A percentile compares a stretch with the other conserved stretches of the same genome.
Conservation (phyloP, 2,797 vertebrate species). For the Austrolebias charrua region DNA sequence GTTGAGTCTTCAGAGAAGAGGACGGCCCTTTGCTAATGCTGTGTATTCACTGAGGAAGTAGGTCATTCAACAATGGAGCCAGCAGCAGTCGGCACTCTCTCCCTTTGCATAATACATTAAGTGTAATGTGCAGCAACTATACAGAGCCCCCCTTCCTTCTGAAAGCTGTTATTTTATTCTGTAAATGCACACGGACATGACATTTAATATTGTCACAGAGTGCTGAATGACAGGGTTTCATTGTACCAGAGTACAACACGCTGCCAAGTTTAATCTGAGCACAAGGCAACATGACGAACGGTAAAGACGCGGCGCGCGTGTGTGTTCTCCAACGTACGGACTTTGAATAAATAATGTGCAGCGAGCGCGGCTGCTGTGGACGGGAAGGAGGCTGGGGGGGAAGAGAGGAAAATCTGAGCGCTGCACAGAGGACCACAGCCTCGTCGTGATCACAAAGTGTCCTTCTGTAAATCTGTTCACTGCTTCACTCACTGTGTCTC, state of each 20-base stretch:
- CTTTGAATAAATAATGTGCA: constrained; percentile 88
- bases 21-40: constrained; percentile 82
- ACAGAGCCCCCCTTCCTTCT: constrained; percentile 74
- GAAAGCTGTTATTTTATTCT: constrained; percentile 95
- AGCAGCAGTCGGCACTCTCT: constrained; percentile 90
- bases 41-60: constrained; percentile 88
- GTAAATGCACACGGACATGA: constrained; percentile 95
- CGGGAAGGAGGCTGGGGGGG: constrained; percentile 66
- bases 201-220: constrained; percentile 95
- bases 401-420: constrained; percentile 75
- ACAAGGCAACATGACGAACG: constrained; percentile 87
- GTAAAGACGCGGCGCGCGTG: constrained; percentile 83
- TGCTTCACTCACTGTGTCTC: constrained; percentile 74
- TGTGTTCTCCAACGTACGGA: constrained; percentile 83
- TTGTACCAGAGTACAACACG: constrained; percentile 91
- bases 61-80: constrained; percentile 95
- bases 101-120: constrained; percentile 98
- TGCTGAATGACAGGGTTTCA: constrained; percentile 92
- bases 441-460: constrained; percentile 81
- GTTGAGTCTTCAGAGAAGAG: constrained; percentile 79
- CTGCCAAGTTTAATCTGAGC: constrained; percentile 91
- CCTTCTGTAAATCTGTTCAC: constrained; percentile 79
- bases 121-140: constrained; percentile 92
- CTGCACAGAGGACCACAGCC: constrained; percentile 74
- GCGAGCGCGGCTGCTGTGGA: constrained; percentile 78